Percentiles rank a stretch among this genome's conserved stretches.
Evolutionary conservation across 2,888 invertebrate genomes (phyloP).

Genomic region (Calameuta idolon): DNA sequence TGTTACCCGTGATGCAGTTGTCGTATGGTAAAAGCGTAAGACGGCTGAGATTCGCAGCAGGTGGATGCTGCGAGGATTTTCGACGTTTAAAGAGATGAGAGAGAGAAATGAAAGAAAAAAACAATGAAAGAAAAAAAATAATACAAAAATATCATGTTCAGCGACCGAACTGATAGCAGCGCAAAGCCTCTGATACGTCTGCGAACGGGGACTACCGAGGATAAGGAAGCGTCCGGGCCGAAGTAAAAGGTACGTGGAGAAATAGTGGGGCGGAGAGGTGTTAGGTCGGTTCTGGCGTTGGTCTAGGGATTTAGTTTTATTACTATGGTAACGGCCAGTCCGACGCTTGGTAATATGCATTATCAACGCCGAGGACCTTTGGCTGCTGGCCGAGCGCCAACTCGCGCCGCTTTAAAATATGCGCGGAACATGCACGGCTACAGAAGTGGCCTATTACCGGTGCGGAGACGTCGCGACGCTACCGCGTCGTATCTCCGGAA

Average conservation of each 20-base stretch:
- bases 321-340: slow-evolving; percentile 34
- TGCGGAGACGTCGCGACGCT: not conserved
- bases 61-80: not conserved
- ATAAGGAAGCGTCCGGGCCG: not conserved
- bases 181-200: not conserved
- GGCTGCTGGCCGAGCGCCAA: slow-evolving; percentile 38
- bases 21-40: slow-evolving; percentile 15
- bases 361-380: slow-evolving; percentile 40
- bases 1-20: slow-evolving; percentile 20
- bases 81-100: not conserved
- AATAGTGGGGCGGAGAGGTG: not conserved
- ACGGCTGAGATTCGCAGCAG: slow-evolving; percentile 1
- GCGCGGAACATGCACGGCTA: slow-evolving; percentile 31
- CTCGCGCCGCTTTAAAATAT: slow-evolving; percentile 38
- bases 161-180: not conserved
- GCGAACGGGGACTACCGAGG: not conserved
- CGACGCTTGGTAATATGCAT: slow-evolving; percentile 39
- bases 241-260: not conserved
- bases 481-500: not conserved
- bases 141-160: slow-evolving; percentile 28
- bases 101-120: slow-evolving; percentile 9
- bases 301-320: slow-evolving; percentile 38
- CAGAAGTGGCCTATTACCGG: slow-evolving; percentile 33
- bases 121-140: slow-evolving; percentile 15
- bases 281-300: not conserved